phyloP scores from a whole-genome alignment of 2,888 invertebrate species.

The Gymnocheta viridis region DNA sequence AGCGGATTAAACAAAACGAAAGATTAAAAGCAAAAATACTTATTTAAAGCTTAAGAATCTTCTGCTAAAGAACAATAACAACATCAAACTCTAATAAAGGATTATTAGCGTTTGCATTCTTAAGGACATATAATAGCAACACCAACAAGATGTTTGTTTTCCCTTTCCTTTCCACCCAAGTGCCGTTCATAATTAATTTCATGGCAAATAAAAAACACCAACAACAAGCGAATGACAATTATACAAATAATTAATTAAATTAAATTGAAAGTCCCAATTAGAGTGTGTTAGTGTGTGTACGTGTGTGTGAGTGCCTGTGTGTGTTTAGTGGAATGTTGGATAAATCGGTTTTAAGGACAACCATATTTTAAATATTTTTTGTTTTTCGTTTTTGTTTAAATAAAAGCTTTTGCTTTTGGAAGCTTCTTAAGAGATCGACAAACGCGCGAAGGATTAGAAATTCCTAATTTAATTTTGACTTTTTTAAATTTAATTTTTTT shows the following conservation, averaged over 20 bases:
- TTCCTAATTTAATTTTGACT: neutral
- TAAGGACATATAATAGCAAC: constrained; percentile 5
- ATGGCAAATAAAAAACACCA: constrained; percentile 5
- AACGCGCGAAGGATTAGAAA: neutral
- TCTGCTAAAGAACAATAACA: constrained; percentile 1
- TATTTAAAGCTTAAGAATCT: constrained; percentile 46
- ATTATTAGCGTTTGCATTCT: constrained; percentile 26
- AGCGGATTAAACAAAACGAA: constrained; percentile 50
- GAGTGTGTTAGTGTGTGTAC: neutral
- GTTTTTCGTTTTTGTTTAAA: neutral
- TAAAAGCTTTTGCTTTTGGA: neutral
- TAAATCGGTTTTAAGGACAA: neutral
- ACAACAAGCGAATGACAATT: neutral
- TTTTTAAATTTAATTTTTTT: neutral
- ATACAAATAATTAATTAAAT: constrained; percentile 26
- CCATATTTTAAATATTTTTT: neutral
- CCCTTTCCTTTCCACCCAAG: neutral
- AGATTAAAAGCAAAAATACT: constrained; percentile 41
- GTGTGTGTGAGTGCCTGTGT: neutral
- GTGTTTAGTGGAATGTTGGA: neutral
- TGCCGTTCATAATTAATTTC: constrained; percentile 36
- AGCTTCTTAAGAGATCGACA: neutral
- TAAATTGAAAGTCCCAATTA: neutral
- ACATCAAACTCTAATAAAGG: constrained; percentile 37
- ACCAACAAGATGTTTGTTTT: neutral